phyloP scores from a whole-genome alignment of 2,888 invertebrate species.

The Papilio demoleus region DNA sequence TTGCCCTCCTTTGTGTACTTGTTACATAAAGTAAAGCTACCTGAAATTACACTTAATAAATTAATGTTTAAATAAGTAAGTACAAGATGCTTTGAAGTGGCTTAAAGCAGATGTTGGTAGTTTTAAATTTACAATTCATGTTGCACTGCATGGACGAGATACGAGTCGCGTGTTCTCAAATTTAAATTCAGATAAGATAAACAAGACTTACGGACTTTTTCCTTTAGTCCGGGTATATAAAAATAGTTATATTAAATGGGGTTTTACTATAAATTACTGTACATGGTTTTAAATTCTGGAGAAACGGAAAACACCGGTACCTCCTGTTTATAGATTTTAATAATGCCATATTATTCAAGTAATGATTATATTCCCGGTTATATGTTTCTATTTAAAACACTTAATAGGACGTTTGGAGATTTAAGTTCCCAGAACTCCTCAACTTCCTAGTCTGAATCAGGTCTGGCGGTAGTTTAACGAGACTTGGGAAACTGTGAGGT shows the following conservation, averaged over 20 bases:
- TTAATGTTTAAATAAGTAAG: conserved; percentile 10
- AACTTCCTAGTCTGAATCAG: not conserved
- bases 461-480: conserved; percentile 2
- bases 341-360: not conserved
- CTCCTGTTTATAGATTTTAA: not conserved
- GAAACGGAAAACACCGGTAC: too few relatives aligned
- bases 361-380: not conserved
- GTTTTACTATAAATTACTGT: conserved; percentile 6
- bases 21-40: not conserved
- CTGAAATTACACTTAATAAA: not conserved
- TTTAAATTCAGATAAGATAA: conserved; percentile 40
- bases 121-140: conserved; percentile 40
- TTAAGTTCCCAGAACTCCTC: not conserved
- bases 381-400: conserved; percentile 2
- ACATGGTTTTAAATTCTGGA: too few relatives aligned
- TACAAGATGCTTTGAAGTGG: conserved; percentile 10
- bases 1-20: not conserved
- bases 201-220: conserved; percentile 40
- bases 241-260: too few relatives aligned
- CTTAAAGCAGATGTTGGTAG: conserved; percentile 14
- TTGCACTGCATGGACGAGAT: conserved; percentile 35
- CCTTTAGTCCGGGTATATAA: conserved; percentile 27
- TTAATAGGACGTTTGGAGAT: too few relatives aligned
- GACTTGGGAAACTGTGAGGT: not conserved
- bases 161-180: conserved; percentile 40